Evolutionary conservation across 1,140 invertebrate species (phyloP), one percentile per base, ranked within the genome.

Genomic region (Pteromalus puparum): DNA sequence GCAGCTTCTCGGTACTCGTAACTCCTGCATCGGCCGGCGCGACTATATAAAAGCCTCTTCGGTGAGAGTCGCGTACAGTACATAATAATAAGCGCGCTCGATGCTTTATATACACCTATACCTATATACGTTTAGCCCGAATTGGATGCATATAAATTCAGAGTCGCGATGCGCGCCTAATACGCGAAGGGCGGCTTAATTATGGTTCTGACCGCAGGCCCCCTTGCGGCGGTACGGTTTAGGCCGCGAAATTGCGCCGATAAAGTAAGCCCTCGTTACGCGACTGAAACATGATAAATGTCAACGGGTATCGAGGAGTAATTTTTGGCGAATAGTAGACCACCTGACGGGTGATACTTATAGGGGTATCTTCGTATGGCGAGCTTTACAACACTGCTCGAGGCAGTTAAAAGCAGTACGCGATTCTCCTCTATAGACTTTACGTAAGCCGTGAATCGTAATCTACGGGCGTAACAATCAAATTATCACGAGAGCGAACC

Each of bases 111-210:
- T 48, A 48, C 42, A 46, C 42, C 10, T 13, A 5, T 34, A 34
- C 0, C 30, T 42, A 42, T 18, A 10, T 18, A 18, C 46, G 46
- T 10, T 4, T 34, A 42, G 46, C 46, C 13, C 46, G 46, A 48
- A 48, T 48, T 13, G 46, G 15, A 48, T 68, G 65, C 65, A 68
- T 68, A 68, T 68, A 68, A 68, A 68, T 68, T 68, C 65, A 68
- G 18, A 68, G n/a, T 65, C 61, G 61, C n/a, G 65, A 68, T 24
- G 21, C 46, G 21, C 46, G 46, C 65, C 65, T 68, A 68, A 68
- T 68, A 68, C 24, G 12, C 26, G 12, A 10, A 10, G 65, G n/a
- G 65, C 21, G 65, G 65, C 7, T 68, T 68, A 68, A 68, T 68
- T n/a, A 68, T 24, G 65, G 65, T 5, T 12, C 28, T 13, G 28